Base-by-base conservation (phyloP, 2,113 vertebrate genomes). In the Erythrolamprus reginae region DNA sequence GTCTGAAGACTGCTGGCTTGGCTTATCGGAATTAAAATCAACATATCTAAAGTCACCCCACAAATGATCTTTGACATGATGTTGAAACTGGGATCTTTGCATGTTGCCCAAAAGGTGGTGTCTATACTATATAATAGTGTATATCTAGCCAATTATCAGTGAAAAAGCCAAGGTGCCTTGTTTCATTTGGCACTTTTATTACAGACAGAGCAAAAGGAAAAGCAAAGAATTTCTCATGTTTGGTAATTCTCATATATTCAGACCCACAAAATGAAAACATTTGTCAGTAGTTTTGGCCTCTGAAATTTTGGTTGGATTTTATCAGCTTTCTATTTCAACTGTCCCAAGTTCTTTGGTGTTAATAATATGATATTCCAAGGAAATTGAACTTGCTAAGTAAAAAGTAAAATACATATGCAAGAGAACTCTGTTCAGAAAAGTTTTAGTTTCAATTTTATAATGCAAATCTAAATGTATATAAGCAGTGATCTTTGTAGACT, bases 361-460 rank as follows among this genome's bases (percentile, higher is more conserved):
- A 89, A 24, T 65, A 13, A 88, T 90, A 86, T 90, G 56, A 33
- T 82, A 83, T 93, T 92, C 86, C 87, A 92, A 91, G 87, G 42
- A 55, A 86, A 86, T 52, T 91, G 55, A 90, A 91, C 92, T 26
- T 90, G 1, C 45, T 89, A 86, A 89, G 42, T 93, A 91, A 90
- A 92, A 47, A 93, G 65, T 12, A 33, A 91, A 96, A 87, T 33
- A 45, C 58, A 92, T 33, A 94, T 38, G 93, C 90, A 88, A 93
- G 95, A 90, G 93, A 95, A 95, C 91, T 89, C 91, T 89, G 53
- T 95, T 77, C n/a, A 77, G 93, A 93, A 94, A 94, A 89, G 92
- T 88, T 91, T 82, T 50, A 86, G 88, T 91, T 93, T 65, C 58
- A 47, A 91, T 58, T 92, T 93, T 58, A 95, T 89, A 94, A 21